Conservation (phyloP, 2,113 vertebrate genomes). For the Asarcornis scutulata region DNA sequence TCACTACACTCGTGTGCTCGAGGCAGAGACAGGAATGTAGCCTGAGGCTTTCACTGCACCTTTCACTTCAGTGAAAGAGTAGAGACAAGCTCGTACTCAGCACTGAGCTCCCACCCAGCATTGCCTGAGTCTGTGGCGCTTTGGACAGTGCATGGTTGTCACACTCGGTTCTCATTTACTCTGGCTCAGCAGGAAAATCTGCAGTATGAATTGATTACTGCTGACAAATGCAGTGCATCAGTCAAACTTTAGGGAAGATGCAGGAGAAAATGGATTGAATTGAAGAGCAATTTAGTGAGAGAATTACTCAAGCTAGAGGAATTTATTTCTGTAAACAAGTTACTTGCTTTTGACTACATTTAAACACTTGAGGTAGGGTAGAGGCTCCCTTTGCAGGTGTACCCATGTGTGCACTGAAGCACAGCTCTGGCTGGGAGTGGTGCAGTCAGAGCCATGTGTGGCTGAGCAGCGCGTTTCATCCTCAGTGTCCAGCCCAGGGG, state of each 20-base stretch:
- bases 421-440: not conserved
- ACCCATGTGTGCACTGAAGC: not conserved
- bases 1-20: not conserved
- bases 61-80: not conserved
- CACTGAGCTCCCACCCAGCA: not conserved
- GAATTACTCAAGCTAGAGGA: not conserved
- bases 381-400: not conserved
- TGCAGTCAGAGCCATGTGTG: not conserved
- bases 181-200: not conserved
- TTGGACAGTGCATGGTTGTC: not conserved
- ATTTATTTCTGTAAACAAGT: not conserved
- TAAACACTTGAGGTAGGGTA: not conserved
- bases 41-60: fast-evolving
- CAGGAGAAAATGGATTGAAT: not conserved
- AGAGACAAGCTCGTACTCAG: not conserved
- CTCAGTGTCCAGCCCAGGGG: not conserved
- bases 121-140: not conserved
- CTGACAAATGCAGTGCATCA: not conserved
- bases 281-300: not conserved
- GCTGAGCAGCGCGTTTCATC: fast-evolving
- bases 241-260: not conserved
- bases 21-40: not conserved
- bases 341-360: not conserved
- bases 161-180: not conserved
- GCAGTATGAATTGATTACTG: not conserved